Percentiles rank a stretch among this genome's conserved stretches.
Conservation (phyloP, 2,113 vertebrate species). For the Physeter macrocephalus region DNA sequence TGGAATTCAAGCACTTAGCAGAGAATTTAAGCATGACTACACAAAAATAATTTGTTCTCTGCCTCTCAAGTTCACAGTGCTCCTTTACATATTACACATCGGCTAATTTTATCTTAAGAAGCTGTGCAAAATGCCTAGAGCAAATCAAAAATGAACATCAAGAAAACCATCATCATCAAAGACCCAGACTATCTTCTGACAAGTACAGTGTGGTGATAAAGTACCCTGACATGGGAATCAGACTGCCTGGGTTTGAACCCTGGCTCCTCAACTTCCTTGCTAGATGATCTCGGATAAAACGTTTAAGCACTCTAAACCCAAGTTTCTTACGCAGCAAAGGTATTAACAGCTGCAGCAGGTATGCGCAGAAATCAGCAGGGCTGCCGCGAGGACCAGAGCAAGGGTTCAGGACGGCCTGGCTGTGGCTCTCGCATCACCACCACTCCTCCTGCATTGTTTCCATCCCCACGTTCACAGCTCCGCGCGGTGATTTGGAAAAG, state of each 20-base stretch:
- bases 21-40: neutral
- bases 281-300: neutral
- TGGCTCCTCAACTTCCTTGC: neutral
- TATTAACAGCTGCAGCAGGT: neutral
- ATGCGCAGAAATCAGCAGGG: neutral
- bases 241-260: neutral
- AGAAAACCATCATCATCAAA: neutral
- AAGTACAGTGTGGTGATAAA: neutral
- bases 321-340: neutral
- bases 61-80: neutral
- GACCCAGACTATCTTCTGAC: neutral
- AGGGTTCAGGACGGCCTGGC: neutral
- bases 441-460: neutral
- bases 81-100: neutral
- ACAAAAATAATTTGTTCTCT: neutral
- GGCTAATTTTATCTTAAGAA: neutral
- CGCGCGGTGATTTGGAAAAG: neutral
- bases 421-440: neutral
- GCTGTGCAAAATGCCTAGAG: neutral
- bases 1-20: neutral
- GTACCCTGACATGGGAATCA: neutral
- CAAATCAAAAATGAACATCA: neutral
- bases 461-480: neutral
- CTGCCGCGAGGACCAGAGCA: no score
- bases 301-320: neutral